Evolutionary conservation across 2,113 vertebrate genomes (phyloP).

Genomic region (Puma concolor): DNA sequence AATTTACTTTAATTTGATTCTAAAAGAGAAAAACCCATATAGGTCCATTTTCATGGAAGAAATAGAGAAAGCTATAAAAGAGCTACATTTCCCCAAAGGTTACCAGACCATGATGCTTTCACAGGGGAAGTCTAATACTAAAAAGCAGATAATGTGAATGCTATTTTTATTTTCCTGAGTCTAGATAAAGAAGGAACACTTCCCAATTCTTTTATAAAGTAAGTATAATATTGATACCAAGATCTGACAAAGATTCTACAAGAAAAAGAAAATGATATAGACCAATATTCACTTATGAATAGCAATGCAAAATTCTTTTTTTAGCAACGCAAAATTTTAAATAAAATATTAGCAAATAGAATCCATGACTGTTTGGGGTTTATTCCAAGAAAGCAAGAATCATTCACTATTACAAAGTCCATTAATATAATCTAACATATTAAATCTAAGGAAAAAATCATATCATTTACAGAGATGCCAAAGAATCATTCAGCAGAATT

Average conservation of each 20-base stretch:
- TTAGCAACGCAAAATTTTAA: background rate
- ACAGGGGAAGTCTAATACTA: background rate
- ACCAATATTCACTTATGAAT: background rate
- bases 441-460: constrained; percentile 32
- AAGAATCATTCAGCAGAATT: constrained; percentile 31
- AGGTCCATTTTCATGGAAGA: constrained; percentile 38
- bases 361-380: background rate
- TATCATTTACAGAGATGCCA: constrained; percentile 39
- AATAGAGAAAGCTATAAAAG: constrained; percentile 36
- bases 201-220: constrained; percentile 27
- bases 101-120: background rate
- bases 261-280: constrained; percentile 11
- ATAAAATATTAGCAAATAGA: constrained; percentile 31
- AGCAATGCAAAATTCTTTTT: background rate
- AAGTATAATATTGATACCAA: constrained; percentile 32
- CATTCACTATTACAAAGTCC: constrained; percentile 22
- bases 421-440: constrained; percentile 4
- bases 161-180: constrained; percentile 43
- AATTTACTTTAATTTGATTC: constrained; percentile 32
- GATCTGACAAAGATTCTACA: constrained; percentile 41
- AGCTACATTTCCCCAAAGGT: background rate
- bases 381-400: constrained; percentile 42
- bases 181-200: constrained; percentile 20
- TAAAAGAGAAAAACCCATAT: constrained; percentile 20
- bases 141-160: background rate